A percentile compares a stretch with the other conserved stretches of the same genome.
These are phyloP conservation scores for Mohoua ochrocephala DNA, from an alignment of 2,113 vertebrate genomes.

Conservation along the genomic window DNA sequence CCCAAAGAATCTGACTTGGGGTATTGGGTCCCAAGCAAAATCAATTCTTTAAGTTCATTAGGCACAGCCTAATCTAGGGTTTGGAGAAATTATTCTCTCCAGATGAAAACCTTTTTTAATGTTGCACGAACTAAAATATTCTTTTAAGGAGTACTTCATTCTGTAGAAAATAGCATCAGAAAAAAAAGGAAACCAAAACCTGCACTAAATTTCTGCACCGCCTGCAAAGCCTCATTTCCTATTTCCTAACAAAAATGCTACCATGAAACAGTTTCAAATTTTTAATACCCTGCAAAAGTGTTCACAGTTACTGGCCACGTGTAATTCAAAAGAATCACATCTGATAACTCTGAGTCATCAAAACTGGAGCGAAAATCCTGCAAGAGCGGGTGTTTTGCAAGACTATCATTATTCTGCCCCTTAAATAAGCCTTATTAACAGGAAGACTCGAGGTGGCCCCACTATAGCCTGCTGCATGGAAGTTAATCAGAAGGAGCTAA, in stretches of 20 bases:
- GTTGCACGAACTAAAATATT: background rate
- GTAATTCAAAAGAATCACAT: background rate
- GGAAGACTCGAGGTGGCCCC: background rate
- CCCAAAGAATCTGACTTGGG: background rate
- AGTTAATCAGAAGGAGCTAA: slow-evolving; percentile 13
- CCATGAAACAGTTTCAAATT: background rate
- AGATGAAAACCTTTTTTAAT: background rate
- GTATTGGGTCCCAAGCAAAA: background rate
- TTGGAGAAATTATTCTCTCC: background rate
- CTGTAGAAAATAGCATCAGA: background rate
- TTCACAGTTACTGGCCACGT: background rate
- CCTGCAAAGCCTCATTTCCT: background rate
- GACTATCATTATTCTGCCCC: background rate
- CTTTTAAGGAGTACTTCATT: background rate
- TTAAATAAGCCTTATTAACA: background rate
- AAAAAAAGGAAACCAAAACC: background rate
- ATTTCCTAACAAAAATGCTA: background rate
- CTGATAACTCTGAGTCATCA: background rate
- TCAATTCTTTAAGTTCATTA: background rate
- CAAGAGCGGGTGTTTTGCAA: background rate
- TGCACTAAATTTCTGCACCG: background rate
- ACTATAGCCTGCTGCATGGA: background rate
- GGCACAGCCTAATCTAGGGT: background rate
- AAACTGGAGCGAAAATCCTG: background rate
- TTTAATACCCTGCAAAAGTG: background rate